Evolutionary conservation across 2,888 invertebrate species (phyloP), one percentile per base, ranked within the genome.

Genomic region (Cantharis nigra): DNA sequence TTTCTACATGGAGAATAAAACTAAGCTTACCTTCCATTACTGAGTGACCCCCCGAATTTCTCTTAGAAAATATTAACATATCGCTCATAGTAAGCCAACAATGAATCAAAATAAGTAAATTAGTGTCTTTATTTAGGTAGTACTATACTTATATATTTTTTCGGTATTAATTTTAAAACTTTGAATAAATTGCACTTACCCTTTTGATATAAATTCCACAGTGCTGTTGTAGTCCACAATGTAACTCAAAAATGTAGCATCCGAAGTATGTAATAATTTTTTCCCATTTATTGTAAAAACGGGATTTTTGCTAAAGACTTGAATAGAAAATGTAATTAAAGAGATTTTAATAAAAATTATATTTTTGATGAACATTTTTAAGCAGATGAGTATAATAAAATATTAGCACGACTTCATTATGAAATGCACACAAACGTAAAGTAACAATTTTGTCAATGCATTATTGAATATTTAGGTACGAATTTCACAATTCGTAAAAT

Each of bases 221-320:
- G 95, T 85, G 84, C 92, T 90, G 72, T 91, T 91, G 0, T 95
- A 95, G 84, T 94, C 94, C 7, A 95, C 88, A 0, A 93, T 92
- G 80, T 95, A 91, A 87, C 95, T 95, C 13, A 96, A 87, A 86
- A 95, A 96, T 83, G 91, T 92, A 71, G 92, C 92, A 83, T 92
- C 93, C 2, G 94, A 92, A 77, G 91, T 85, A 81, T 94, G 92
- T 7, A 93, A 87, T 23, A 92, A 90, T 79, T 90, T 91, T 81
- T 92, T 92, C 0, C 91, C 90, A 78, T 91, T 90, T 63, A 95
- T 49, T 49, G 49, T 49, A n/a, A 49, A n/a, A 49, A 49, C 49
- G n/a, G 49, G 49, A 9, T 5, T n/a, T n/a, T n/a, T 49, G 49
- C 49, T 7, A 1, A 49, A 49, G 7, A 49, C 49, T n/a, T 49